Evolutionary conservation across 1,140 invertebrate genomes (phyloP), one percentile per base, ranked within the genome.

Genomic region (Trachelipus rathkii): DNA sequence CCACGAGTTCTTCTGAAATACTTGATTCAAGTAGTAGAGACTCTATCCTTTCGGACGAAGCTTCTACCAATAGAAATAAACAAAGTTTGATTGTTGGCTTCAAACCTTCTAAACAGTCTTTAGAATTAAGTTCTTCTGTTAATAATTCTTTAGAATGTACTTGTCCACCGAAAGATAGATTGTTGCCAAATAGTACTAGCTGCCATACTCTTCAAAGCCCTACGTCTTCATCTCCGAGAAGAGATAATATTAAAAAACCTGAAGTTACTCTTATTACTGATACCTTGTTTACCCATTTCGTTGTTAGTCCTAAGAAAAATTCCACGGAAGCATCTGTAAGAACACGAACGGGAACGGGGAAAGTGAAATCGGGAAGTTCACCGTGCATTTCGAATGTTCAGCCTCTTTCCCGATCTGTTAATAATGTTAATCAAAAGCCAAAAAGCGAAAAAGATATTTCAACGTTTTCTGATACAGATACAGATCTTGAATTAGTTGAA

Each of bases 401-500:
- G 11, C 8, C 50, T 60, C 19, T 3, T 13, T 19, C 50, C 11
- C 1, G 2, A 19, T 60, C 50, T 15, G 19, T 19, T 13, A 60
- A 19, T 60, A 60, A 60, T 60, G 1, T 3, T 33, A 33, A 33
- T 33, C 33, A 33, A 33, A 13, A 8, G 11, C 1, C 11, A 60
- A 19, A 15, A 19, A 60, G 19, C 3, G 50, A 60, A 8, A 50
- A 19, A 33, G 68, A 67, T 13, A 33, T 33, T 33, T 0, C 21
- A 2, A 19, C 43, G 8, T 24, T 68, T 0, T 72, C 72, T n/a
- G 80, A 81, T 44, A 78, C 80, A 8, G 80, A 81, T 23, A 79
- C 80, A 21, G 80, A 81, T 15, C 33, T 79, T 10, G 80, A 81
- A n/a, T 71, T 76, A 4, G 66, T 81, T 9, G 80, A 81, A 46